phyloP scores from a whole-genome alignment of 2,888 invertebrate genomes.

The Pyralis farinalis region DNA sequence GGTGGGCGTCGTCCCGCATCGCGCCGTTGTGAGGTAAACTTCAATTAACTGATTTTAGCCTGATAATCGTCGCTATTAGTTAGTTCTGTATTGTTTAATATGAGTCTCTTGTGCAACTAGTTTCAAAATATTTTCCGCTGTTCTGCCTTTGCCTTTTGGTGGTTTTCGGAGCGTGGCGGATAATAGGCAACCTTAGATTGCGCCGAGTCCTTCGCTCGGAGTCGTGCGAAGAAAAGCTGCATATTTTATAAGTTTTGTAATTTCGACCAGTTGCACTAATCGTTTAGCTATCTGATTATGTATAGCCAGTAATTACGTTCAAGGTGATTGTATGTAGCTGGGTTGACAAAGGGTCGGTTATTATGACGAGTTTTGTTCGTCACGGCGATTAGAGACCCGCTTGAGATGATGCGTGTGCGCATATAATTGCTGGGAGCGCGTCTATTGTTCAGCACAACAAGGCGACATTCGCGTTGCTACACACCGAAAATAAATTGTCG shows the following conservation, averaged over 20 bases:
- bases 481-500: conserved; percentile 45
- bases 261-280: conserved; percentile 39
- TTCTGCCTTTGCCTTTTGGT: conserved; percentile 74
- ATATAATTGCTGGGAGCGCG: conserved; percentile 41
- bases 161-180: conserved; percentile 80
- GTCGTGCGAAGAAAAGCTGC: conserved; percentile 70
- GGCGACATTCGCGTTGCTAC: conserved; percentile 47
- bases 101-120: conserved; percentile 69
- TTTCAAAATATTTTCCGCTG: conserved; percentile 77
- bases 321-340: conserved; percentile 27
- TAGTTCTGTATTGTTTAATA: conserved; percentile 75
- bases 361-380: conserved; percentile 35
- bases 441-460: conserved; percentile 50
- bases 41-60: conserved; percentile 73
- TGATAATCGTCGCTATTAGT: conserved; percentile 73
- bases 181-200: conserved; percentile 78
- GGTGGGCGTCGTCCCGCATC: conserved; percentile 31
- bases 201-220: conserved; percentile 71
- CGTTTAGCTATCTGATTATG: conserved; percentile 49
- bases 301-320: conserved; percentile 43
- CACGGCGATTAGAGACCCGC: conserved; percentile 36
- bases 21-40: conserved; percentile 61
- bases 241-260: conserved; percentile 72
- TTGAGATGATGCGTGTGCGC: conserved; percentile 42
- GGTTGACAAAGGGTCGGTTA: conserved; percentile 27